Evolutionary conservation across 2,797 vertebrate genomes (phyloP).

Genomic region (Nyctibius grandis): DNA sequence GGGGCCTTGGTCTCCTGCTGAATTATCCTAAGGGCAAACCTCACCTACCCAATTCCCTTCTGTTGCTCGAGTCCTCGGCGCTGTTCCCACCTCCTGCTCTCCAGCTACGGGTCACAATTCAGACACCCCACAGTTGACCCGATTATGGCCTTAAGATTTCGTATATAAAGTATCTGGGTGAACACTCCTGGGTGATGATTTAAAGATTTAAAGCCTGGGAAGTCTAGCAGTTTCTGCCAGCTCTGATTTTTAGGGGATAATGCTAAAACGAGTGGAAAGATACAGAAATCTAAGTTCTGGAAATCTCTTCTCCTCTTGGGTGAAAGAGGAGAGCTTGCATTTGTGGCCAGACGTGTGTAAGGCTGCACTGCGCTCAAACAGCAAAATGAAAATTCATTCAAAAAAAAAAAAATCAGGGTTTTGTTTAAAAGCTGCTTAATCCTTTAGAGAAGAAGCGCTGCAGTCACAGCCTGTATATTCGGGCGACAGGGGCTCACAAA

Average conservation of each 20-base stretch:
- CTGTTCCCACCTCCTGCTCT: not conserved
- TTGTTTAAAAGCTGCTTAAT: not conserved
- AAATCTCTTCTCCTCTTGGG: not conserved
- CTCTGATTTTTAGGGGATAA: not conserved
- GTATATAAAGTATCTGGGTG: rapidly evolving
- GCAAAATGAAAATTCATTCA: not conserved
- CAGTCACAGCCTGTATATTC: not conserved
- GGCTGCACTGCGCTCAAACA: rapidly evolving
- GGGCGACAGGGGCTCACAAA: not conserved
- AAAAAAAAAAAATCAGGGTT: not conserved
- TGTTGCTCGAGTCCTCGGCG: rapidly evolving
- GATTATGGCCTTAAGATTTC: not conserved
- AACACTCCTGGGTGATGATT: not conserved
- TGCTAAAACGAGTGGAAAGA: not conserved
- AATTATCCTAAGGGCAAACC: not conserved
- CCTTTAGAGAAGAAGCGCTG: not conserved
- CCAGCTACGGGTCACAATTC: rapidly evolving
- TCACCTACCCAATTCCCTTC: not conserved
- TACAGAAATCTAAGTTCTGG: not conserved
- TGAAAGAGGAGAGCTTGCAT: not conserved
- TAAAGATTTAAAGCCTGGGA: not conserved
- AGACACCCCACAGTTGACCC: not conserved
- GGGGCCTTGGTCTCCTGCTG: not conserved
- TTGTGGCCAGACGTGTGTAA: not conserved
- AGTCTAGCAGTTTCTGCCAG: not conserved